Base-by-base conservation (phyloP, 2,797 vertebrate species). In the Halcyon smyrnensis region DNA sequence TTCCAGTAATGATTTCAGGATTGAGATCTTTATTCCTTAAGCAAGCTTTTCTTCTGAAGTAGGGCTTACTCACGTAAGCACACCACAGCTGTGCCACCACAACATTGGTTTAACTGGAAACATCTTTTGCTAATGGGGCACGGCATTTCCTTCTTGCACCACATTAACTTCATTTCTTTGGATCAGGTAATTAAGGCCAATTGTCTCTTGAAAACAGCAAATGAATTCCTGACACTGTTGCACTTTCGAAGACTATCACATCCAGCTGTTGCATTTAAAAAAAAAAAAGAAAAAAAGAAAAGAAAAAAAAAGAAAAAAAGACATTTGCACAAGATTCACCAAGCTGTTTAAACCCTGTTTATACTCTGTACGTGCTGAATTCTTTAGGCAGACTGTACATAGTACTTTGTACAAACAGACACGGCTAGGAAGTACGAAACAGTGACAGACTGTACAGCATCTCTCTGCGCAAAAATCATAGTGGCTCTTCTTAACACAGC, bases 71-170 rank as follows among this genome's bases (percentile, higher is more conserved):
- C 70, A 79, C 6, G 2, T 37, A 95, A 94, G 45, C 46, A 79
- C 51, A 62, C 30, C 0, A 0, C 85, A 93, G 87, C 30, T 36
- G 18, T 95, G 69, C 76, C 57, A 81, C 74, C 77, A 73, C 70
- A 84, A 84, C 70, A 94, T 1, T 36, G 36, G 46, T 89, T 93
- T 95, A 94, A 97, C 80, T 84, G 56, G 81, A 97, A 95, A 90
- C 91, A 95, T 95, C 62, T 91, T 95, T 62, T 73, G 50, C 28
- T 90, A 96, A 95, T 84, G 77, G 63, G 20, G 46, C 73, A 88
- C 57, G 83, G 91, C 62, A 92, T 95, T 95, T 95, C 92, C 83
- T 84, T 65, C 73, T 95, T 95, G 85, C 82, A 86, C 53, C 94
- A 95, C 37, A 78, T 87, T 74, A 80, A 77, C 34, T 96, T 81